Percentiles rank a stretch among this genome's conserved stretches.
phyloP scores from a whole-genome alignment of 2,797 vertebrate species.

The Rachycentron canadum region DNA sequence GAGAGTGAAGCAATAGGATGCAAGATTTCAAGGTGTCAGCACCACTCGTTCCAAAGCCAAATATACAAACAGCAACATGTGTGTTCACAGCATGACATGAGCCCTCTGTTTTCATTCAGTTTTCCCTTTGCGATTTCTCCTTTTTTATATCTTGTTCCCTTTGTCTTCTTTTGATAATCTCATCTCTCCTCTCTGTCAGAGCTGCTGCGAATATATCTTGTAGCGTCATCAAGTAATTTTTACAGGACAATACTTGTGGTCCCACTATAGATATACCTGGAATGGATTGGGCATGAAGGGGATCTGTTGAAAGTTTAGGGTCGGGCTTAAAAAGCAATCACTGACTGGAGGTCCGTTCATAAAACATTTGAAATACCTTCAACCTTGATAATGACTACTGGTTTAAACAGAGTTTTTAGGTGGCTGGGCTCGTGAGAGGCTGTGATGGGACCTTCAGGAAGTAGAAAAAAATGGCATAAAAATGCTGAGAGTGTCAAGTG shows the following conservation, averaged over 20 bases:
- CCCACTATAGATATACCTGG: slow-evolving; percentile 33
- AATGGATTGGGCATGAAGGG: slow-evolving; percentile 47
- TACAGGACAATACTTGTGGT: slow-evolving; percentile 47
- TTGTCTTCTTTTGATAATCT: slow-evolving; percentile 43
- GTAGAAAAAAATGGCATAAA: not conserved
- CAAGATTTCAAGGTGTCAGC: slow-evolving; percentile 60
- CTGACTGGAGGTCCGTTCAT: slow-evolving; percentile 33
- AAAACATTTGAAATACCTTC: slow-evolving; percentile 49
- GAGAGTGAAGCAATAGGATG: slow-evolving; percentile 59
- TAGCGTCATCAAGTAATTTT: slow-evolving; percentile 49
- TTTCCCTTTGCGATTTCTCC: slow-evolving; percentile 5
- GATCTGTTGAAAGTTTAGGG: slow-evolving; percentile 30
- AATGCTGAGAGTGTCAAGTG: not conserved
- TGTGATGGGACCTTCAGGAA: slow-evolving; percentile 13
- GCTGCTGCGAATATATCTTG: slow-evolving; percentile 39
- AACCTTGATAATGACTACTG: slow-evolving; percentile 34
- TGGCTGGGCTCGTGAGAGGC: slow-evolving; percentile 37
- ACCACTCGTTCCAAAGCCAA: slow-evolving; percentile 50
- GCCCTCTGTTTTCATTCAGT: slow-evolving; percentile 43
- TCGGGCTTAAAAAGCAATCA: slow-evolving; percentile 52
- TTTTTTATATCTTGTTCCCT: slow-evolving; percentile 14
- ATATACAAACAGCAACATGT: slow-evolving; percentile 33
- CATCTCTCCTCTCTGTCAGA: slow-evolving; percentile 27
- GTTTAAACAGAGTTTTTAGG: slow-evolving; percentile 40
- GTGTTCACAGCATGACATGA: slow-evolving; percentile 30